These are phyloP conservation scores for Cantharis lateralis DNA, from an alignment of 2,888 invertebrate genomes.

Conservation along the genomic window DNA sequence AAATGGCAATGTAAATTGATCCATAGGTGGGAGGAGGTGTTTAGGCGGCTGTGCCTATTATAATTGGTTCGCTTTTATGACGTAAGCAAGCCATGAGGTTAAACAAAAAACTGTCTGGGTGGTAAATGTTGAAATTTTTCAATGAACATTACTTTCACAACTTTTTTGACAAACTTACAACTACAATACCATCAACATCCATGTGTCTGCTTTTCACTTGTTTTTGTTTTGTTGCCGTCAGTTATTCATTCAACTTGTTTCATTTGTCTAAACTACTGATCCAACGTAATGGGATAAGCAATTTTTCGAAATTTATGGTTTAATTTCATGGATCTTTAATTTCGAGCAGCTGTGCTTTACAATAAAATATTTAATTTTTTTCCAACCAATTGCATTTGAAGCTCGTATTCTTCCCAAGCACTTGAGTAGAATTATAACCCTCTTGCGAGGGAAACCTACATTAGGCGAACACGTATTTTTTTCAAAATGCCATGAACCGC, in stretches of 20 bases:
- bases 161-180: not conserved
- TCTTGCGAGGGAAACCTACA: too few relatives aligned
- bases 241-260: not conserved
- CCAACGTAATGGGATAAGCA: not conserved
- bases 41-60: conserved; percentile 19
- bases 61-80: conserved; percentile 26
- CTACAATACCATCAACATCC: not conserved
- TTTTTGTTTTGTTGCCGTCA: not conserved
- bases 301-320: too few relatives aligned
- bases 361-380: not conserved
- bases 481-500: too few relatives aligned
- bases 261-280: not conserved
- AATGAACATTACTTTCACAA: not conserved
- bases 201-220: not conserved
- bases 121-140: conserved; percentile 4
- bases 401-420: not conserved
- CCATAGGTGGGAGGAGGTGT: conserved; percentile 22
- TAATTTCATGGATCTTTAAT: not conserved
- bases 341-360: not conserved
- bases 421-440: too few relatives aligned
- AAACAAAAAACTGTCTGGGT: conserved; percentile 14
- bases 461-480: too few relatives aligned
- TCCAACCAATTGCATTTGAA: not conserved
- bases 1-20: conserved; percentile 36
- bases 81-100: conserved; percentile 11